Conservation (phyloP, 1,140 invertebrate genomes). For the Helicoverpa armigera region DNA sequence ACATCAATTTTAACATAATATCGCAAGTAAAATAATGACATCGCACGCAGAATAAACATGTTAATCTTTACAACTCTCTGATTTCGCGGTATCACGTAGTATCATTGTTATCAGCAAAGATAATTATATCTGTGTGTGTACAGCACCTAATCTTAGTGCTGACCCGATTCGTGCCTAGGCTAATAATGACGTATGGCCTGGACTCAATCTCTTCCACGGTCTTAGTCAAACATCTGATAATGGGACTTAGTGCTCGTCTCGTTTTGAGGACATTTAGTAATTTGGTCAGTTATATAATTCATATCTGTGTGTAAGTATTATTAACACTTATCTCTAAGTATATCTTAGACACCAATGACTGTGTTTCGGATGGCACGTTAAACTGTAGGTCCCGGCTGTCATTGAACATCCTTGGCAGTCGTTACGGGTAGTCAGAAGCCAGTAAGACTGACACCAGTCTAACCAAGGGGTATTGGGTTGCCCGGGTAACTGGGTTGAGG, state of each 20-base stretch:
- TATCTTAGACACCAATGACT: no score
- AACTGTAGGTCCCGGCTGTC: no score
- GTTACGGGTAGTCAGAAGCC: no score
- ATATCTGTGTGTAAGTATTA: constrained; percentile 23
- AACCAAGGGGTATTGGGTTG: no score
- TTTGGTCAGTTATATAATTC: constrained; percentile 40
- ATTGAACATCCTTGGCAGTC: no score
- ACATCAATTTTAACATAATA: constrained; percentile 30
- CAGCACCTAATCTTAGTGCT: constrained; percentile 74
- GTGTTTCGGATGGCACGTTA: no score
- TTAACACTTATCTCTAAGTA: constrained; percentile 14
- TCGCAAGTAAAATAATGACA: constrained; percentile 41
- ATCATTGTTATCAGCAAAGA: constrained; percentile 71
- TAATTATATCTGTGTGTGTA: constrained; percentile 70
- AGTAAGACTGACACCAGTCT: no score
- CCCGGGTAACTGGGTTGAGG: no score
- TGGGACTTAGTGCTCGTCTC: constrained; percentile 66
- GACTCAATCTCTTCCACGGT: constrained; percentile 70
- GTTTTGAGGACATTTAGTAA: constrained; percentile 60
- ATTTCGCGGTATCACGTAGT: constrained; percentile 73
- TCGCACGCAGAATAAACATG: constrained; percentile 43
- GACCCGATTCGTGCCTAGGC: constrained; percentile 77
- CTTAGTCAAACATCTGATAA: constrained; percentile 78
- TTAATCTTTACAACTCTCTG: constrained; percentile 77
- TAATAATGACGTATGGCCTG: constrained; percentile 81